These are phyloP conservation scores for Carcharodon carcharias DNA, from an alignment of 2,797 vertebrate genomes.

Conservation along the genomic window DNA sequence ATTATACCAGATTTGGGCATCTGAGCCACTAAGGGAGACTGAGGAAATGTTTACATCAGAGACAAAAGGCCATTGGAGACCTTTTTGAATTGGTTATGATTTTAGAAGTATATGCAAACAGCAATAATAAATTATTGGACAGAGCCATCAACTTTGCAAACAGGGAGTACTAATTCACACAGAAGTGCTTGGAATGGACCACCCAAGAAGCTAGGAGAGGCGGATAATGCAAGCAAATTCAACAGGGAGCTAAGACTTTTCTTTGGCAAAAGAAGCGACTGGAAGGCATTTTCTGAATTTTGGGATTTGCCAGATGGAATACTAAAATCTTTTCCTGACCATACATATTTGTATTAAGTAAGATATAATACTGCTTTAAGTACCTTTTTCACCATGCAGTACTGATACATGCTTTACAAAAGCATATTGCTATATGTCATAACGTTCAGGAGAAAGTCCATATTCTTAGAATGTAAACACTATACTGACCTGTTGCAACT, in stretches of 20 bases:
- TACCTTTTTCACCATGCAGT: not conserved
- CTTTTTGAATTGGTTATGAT: not conserved
- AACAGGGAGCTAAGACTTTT: not conserved
- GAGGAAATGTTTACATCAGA: not conserved
- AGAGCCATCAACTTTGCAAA: not conserved
- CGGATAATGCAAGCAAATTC: not conserved
- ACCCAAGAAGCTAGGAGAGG: not conserved
- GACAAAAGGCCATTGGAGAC: not conserved
- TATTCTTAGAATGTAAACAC: not conserved
- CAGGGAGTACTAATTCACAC: not conserved
- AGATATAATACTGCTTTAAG: not conserved
- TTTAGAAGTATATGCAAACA: not conserved
- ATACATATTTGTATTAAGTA: not conserved
- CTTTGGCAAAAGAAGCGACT: not conserved
- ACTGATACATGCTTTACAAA: not conserved
- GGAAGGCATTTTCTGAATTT: not conserved
- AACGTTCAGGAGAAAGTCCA: not conserved
- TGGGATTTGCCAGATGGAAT: not conserved
- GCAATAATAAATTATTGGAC: not conserved
- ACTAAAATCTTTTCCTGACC: not conserved
- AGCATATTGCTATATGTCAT: not conserved
- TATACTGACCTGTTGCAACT: slow-evolving; percentile 62
- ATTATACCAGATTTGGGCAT: not conserved
- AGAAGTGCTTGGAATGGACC: not conserved
- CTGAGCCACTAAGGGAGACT: not conserved